These are phyloP conservation scores for Amazona vittata DNA, from an alignment of 2,113 vertebrate genomes.

Conservation along the genomic window DNA sequence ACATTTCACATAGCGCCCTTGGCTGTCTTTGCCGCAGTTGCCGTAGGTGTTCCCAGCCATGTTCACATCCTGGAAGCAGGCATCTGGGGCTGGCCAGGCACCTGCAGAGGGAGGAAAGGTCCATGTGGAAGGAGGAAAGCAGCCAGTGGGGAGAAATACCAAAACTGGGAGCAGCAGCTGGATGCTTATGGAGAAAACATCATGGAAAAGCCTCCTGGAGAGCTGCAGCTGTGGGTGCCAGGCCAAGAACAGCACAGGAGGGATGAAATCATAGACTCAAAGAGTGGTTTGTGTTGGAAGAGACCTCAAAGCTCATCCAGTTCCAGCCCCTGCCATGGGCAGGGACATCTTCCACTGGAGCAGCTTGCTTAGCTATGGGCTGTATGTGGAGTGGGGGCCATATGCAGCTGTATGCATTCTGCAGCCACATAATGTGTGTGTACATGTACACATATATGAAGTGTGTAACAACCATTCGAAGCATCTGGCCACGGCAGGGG, in stretches of 20 bases:
- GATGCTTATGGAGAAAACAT: not conserved
- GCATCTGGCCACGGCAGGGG: not conserved
- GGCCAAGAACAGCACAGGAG: not conserved
- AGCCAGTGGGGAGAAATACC: not conserved
- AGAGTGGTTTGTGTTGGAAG: not conserved
- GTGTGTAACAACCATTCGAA: not conserved
- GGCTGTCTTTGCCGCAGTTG: slow-evolving; percentile 87
- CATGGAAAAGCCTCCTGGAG: fast-evolving
- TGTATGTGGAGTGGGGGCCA: not conserved
- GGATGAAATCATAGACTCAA: not conserved
- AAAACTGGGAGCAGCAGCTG: fast-evolving
- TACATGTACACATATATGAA: not conserved
- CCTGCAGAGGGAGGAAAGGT: slow-evolving; percentile 65
- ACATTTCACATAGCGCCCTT: slow-evolving; percentile 85
- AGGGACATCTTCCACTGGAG: not conserved
- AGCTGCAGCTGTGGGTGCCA: not conserved
- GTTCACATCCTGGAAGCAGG: slow-evolving; percentile 90
- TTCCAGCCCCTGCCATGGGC: fast-evolving
- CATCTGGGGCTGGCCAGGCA: slow-evolving; percentile 86
- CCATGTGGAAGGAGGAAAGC: fast-evolving
- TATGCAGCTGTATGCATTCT: not conserved
- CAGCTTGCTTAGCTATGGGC: not conserved
- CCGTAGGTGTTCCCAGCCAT: slow-evolving; percentile 87
- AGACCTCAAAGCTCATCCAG: not conserved
- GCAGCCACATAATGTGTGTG: not conserved